Evolutionary conservation across 2,888 invertebrate species (phyloP).

Genomic region (Ophion ventricosus): DNA sequence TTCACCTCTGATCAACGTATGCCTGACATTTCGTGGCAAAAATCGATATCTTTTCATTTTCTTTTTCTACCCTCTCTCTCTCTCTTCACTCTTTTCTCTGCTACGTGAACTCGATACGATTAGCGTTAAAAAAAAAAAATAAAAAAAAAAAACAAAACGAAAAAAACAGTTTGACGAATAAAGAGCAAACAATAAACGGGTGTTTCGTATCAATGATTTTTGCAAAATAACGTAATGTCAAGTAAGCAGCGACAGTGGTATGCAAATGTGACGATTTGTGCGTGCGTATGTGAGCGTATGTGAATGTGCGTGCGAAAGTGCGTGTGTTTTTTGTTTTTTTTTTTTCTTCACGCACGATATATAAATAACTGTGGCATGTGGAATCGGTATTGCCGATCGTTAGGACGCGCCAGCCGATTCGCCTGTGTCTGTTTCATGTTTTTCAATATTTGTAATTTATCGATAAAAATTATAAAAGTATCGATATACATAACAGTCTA

Average conservation of each 20-base stretch:
- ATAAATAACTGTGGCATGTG: conserved; percentile 40
- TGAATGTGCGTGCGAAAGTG: background rate
- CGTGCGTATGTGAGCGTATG: background rate
- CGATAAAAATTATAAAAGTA: conserved; percentile 82
- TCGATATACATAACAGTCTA: conserved; percentile 82
- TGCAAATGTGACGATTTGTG: conserved; percentile 1
- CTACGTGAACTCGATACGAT: too few species aligned
- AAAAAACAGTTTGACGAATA: too few species aligned
- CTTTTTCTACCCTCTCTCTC: background rate
- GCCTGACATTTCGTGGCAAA: conserved; percentile 35
- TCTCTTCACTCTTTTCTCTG: too few species aligned
- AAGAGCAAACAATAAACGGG: background rate
- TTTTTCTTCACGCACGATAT: conserved; percentile 46
- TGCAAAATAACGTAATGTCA: conserved; percentile 23
- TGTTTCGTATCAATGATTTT: conserved; percentile 41
- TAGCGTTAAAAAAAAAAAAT: too few species aligned
- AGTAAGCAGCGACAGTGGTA: conserved; percentile 3
- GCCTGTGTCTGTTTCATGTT: conserved; percentile 83
- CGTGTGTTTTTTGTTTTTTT: conserved; percentile 6
- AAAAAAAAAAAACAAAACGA: too few species aligned
- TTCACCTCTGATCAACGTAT: conserved; percentile 24
- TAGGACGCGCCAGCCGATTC: conserved; percentile 61
- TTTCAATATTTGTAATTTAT: conserved; percentile 84
- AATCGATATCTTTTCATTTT: conserved; percentile 35
- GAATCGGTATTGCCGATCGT: conserved; percentile 60